Evolutionary conservation across 2,797 vertebrate species (phyloP).

Genomic region (Rousettus madagascariensis): DNA sequence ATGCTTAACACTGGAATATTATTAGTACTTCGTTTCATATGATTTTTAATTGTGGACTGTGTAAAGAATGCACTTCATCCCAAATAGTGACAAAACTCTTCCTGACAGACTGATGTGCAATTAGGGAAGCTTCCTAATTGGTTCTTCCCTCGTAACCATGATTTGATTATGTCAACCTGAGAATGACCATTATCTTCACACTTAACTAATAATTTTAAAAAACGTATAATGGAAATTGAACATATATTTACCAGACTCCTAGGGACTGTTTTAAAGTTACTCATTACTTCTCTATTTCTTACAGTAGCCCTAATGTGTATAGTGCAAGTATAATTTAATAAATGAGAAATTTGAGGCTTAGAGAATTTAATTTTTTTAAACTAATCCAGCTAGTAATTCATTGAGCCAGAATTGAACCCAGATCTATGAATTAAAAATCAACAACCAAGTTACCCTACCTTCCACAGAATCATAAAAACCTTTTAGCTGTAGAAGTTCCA

Average conservation of each 20-base stretch:
- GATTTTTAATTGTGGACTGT: background rate
- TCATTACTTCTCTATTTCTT: background rate
- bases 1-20: background rate
- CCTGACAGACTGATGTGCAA: background rate
- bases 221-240: background rate
- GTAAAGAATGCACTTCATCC: background rate
- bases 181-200: constrained; percentile 13
- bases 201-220: background rate
- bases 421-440: background rate
- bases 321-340: background rate
- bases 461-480: background rate
- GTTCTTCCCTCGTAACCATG: background rate
- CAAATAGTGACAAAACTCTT: background rate
- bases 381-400: background rate
- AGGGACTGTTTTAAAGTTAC: background rate
- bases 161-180: background rate
- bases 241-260: background rate
- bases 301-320: background rate
- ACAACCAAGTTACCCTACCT: background rate
- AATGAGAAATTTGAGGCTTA: background rate
- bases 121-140: background rate
- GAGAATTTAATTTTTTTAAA: background rate
- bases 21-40: background rate
- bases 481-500: background rate
- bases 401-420: background rate